Evolutionary conservation across 2,797 vertebrate species (phyloP), one percentile per base, ranked within the genome.

Genomic region (Liparis tanakae): DNA sequence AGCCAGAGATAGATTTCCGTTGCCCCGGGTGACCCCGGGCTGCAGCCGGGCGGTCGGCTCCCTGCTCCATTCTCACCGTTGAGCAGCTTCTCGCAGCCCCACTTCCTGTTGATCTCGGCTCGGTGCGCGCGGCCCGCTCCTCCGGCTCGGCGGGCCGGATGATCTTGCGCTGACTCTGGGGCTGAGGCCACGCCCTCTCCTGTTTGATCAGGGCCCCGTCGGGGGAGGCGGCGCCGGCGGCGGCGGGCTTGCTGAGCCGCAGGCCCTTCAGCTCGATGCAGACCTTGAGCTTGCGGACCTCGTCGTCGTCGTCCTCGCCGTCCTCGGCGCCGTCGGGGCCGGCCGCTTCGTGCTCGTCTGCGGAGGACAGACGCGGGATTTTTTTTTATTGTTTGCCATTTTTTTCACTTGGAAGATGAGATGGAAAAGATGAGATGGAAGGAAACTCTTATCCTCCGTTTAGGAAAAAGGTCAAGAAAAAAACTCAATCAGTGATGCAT

Each of bases 231-330:
- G 84, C 71, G 0, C 89, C 90, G 0, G 79, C 94, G 0, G 79
- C 94, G 86, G 89, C 92, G 83, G 97, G 97, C 83, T 98, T 98
- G 95, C 97, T 97, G 87, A 98, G 97, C 86, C 98, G 95, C 92
- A 99, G 96, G 74, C 98, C 98, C 87, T 96, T 98, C 89, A 99
- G 95, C 95, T 99, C 97, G 84, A 99, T 99, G 92, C 97, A 97
- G 91, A 99, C 97, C 90, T 98, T 99, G 88, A 98, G 96, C 93
- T 99, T 98, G 87, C 96, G 96, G 91, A 98, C 97, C 90, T 98
- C 97, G 0, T 93, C 91, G 1, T 92, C 89, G 10, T 62, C 62
- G 0, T 91, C 90, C 0, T 62, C 58, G 0, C 90, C 89, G 10
- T 62, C 62, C 0, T 91, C 90, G 0, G 46, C 58, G 0, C 90